Conservation (phyloP, 1,140 invertebrate species). For the Geopemphigus sp. region DNA sequence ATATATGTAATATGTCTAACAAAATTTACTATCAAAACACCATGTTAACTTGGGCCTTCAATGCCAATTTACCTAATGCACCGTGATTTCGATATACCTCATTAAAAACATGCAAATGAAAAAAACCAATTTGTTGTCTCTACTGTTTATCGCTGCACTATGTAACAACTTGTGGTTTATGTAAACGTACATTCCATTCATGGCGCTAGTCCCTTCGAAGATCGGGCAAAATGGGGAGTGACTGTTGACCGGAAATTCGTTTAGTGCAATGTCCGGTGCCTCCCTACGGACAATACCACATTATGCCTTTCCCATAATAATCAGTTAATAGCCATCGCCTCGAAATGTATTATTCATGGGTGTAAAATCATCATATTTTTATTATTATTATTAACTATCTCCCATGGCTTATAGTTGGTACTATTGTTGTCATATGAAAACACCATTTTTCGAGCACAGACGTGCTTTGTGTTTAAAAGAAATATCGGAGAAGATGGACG, state of each 20-base stretch:
- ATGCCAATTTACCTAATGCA: not conserved
- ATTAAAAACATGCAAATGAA: slow-evolving; percentile 10
- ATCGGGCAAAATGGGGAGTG: not conserved
- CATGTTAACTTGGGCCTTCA: not conserved
- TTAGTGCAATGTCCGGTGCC: slow-evolving; percentile 41
- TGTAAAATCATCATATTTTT: slow-evolving; percentile 26
- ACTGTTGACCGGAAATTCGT: slow-evolving; percentile 43
- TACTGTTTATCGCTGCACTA: too few relatives aligned
- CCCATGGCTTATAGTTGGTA: not conserved
- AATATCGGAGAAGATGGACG: not conserved
- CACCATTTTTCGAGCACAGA: not conserved
- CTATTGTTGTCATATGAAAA: slow-evolving; percentile 28
- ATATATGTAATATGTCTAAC: not conserved
- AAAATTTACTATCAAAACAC: not conserved
- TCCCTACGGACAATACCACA: slow-evolving; percentile 21
- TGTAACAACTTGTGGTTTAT: too few relatives aligned
- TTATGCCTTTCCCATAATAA: slow-evolving; percentile 44
- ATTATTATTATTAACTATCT: slow-evolving; percentile 18
- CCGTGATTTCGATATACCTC: not conserved
- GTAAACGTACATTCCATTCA: slow-evolving; percentile 13
- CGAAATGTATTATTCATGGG: slow-evolving; percentile 38
- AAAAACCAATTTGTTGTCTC: not conserved
- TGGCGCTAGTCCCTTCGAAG: not conserved
- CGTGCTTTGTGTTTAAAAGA: not conserved
- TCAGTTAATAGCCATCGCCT: slow-evolving; percentile 30